Conservation (phyloP, 2,888 invertebrate species). For the Fragum whitleyi region DNA sequence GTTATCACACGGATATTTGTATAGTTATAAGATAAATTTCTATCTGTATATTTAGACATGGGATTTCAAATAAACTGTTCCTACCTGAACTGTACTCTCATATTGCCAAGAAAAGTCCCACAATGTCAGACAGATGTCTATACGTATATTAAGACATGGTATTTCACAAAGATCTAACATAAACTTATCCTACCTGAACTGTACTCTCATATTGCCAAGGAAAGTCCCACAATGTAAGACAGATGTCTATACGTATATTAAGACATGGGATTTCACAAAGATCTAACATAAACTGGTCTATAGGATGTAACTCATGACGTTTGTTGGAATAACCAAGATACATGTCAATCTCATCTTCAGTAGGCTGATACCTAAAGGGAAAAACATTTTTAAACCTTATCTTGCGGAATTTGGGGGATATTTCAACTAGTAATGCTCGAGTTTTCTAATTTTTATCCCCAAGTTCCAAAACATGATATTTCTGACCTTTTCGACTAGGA, state of each 20-base stretch:
- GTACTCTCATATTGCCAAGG: slow-evolving; percentile 69
- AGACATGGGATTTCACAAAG: slow-evolving; percentile 75
- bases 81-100: slow-evolving; percentile 62
- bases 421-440: too few relatives aligned
- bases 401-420: too few relatives aligned
- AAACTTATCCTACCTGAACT: slow-evolving; percentile 50
- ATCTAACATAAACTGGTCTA: slow-evolving; percentile 78
- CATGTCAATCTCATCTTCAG: slow-evolving; percentile 76
- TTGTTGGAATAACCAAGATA: slow-evolving; percentile 71
- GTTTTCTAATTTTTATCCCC: too few relatives aligned
- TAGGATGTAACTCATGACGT: slow-evolving; percentile 68
- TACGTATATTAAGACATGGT: slow-evolving; percentile 32
- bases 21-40: slow-evolving; percentile 75
- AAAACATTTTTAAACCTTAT: too few relatives aligned
- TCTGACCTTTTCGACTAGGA: too few relatives aligned
- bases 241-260: slow-evolving; percentile 73
- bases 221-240: slow-evolving; percentile 75
- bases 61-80: slow-evolving; percentile 78
- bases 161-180: slow-evolving; percentile 74
- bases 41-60: slow-evolving; percentile 70
- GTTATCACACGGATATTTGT: too few relatives aligned
- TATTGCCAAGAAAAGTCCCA: slow-evolving; percentile 76
- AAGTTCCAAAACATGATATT: too few relatives aligned
- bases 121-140: slow-evolving; percentile 73
- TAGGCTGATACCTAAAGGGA: slow-evolving; percentile 75